Conservation (phyloP, 2,888 invertebrate genomes). For the Dyspetes luteomarginatus region DNA sequence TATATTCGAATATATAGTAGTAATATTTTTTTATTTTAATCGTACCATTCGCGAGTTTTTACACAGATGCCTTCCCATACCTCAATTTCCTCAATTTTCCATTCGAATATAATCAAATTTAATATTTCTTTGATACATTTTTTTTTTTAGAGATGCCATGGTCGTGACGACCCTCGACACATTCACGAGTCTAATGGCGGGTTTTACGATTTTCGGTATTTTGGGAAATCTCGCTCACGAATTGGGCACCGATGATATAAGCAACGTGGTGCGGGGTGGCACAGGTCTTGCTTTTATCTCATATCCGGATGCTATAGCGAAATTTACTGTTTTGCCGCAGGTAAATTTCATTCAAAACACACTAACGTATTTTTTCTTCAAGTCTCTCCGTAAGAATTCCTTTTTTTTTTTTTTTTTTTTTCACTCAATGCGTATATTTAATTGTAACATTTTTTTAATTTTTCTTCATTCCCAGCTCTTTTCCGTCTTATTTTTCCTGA, state of each 20-base stretch:
- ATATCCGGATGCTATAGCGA: conserved; percentile 87
- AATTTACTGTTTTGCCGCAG: conserved; percentile 67
- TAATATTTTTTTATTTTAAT: too few relatives aligned
- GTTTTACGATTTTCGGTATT: conserved; percentile 93
- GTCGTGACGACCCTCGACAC: conserved; percentile 93
- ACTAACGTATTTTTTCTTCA: too few relatives aligned
- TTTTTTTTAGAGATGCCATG: conserved; percentile 86
- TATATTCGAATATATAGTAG: too few relatives aligned
- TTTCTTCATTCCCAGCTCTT: conserved; percentile 81
- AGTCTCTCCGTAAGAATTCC: too few relatives aligned
- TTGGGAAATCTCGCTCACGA: conserved; percentile 91
- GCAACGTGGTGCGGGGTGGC: conserved; percentile 89
- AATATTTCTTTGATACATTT: not conserved
- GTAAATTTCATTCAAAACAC: conserved; percentile 65
- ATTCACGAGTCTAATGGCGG: conserved; percentile 92
- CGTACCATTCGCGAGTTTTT: too few relatives aligned
- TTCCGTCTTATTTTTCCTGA: conserved; percentile 84
- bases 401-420: not conserved
- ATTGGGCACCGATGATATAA: conserved; percentile 86
- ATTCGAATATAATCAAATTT: too few relatives aligned
- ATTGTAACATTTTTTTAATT: conserved; percentile 5
- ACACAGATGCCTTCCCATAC: too few relatives aligned
- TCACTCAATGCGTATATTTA: not conserved
- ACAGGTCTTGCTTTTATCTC: conserved; percentile 93
- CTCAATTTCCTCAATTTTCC: too few relatives aligned